Percentiles rank a stretch among this genome's conserved stretches.
Evolutionary conservation across 2,888 invertebrate genomes (phyloP).

Genomic region (Anoplius nigerrimus): DNA sequence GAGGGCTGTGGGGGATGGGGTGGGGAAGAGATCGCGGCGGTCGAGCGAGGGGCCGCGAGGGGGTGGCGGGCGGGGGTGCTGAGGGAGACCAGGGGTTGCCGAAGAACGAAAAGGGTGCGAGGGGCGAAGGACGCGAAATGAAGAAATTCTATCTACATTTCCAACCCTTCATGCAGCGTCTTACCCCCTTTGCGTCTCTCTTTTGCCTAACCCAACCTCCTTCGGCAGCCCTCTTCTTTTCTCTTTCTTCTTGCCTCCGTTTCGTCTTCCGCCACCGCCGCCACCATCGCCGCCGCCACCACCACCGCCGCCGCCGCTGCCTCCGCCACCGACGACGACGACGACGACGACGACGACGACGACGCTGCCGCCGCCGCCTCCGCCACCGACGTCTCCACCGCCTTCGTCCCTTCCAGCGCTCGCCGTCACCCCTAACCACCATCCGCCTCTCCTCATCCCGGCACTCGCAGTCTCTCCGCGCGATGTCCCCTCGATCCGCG

Average conservation of each 20-base stretch:
- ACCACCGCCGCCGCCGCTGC: constrained; percentile 40
- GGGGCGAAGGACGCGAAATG: constrained; percentile 77
- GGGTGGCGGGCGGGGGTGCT: constrained; percentile 73
- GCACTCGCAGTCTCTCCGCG: constrained; percentile 53
- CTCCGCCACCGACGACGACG: too few relatives aligned
- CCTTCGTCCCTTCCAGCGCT: constrained; percentile 52
- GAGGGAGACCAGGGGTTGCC: constrained; percentile 73
- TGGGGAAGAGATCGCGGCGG: constrained; percentile 38
- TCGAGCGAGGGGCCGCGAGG: constrained; percentile 39
- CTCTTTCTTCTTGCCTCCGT: constrained; percentile 51
- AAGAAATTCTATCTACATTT: constrained; percentile 81
- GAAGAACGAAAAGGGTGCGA: constrained; percentile 60
- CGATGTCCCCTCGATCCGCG: constrained; percentile 57
- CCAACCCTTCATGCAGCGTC: constrained; percentile 76
- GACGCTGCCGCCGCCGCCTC: constrained; percentile 44
- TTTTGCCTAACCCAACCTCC: constrained; percentile 47
- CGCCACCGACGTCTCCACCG: constrained; percentile 40
- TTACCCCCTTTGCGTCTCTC: constrained; percentile 65
- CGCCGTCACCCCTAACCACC: constrained; percentile 38
- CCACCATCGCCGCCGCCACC: constrained; percentile 45
- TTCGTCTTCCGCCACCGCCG: constrained; percentile 45
- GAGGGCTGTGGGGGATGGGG: constrained; percentile 44
- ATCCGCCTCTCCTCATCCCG: constrained; percentile 29
- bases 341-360: constrained; percentile 44
- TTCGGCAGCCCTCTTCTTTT: constrained; percentile 55